Evolutionary conservation across 2,113 vertebrate species (phyloP), one percentile per base, ranked within the genome.

Genomic region (Leptodactylus fuscus): DNA sequence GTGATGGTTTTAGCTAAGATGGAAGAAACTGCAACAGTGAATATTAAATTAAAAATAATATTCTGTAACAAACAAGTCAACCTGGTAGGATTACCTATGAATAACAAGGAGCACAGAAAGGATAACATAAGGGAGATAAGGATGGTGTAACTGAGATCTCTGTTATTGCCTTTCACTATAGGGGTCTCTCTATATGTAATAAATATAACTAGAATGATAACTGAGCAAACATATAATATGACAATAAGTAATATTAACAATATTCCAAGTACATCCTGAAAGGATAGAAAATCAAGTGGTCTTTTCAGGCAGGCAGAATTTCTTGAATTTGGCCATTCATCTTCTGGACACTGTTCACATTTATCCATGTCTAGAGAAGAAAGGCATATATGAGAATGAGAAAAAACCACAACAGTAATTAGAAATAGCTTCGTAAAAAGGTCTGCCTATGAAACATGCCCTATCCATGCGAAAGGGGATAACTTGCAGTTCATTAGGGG

Each of bases 91-190:
- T 88, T 74, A 24, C 93, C 93, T 53, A 94, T 92, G 60, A 93
- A 94, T 38, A 90, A 81, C 69, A 94, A 87, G 29, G 90, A 88
- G 75, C 93, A 93, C 9, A 94, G 90, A 55, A 92, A 94, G 77
- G 92, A 93, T 13, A 92, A 78, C 18, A 86, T 87, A 74, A 94
- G 85, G 0, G 93, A 91, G 46, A 93, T 88, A 15, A 93, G 90
- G 20, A 93, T 89, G 78, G 91, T 91, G 88, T 87, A 93, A 60
- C 92, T 93, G n/a, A 93, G 88, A 81, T 93, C 89, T 5, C 91
- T 92, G 84, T 93, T 93, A 81, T 92, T 93, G 41, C 87, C 88
- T 24, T 81, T 87, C 18, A 90, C 90, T 73, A 91, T 89, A 8
- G 88, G 89, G 41, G 89, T 89, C 81, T 85, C 83, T 77, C 36